Conservation (phyloP, 2,113 vertebrate genomes). For the Tor tambroides region DNA sequence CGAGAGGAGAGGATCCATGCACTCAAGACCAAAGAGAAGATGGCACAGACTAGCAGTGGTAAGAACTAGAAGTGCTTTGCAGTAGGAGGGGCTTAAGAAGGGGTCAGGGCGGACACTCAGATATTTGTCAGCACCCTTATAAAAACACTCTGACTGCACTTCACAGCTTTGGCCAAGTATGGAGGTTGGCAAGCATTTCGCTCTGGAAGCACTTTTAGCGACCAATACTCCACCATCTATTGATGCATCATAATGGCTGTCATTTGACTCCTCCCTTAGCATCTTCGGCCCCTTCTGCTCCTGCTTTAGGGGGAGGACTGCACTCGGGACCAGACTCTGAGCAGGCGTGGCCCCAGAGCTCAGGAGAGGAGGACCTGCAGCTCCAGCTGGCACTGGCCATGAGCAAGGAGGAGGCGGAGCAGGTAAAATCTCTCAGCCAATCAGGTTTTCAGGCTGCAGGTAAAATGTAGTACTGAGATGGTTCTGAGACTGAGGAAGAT, state of each 20-base stretch:
- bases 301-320: conserved; percentile 74
- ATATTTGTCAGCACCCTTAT: conserved; percentile 6
- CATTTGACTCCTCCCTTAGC: conserved; percentile 66
- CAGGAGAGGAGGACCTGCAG: conserved; percentile 90
- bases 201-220: conserved; percentile 46
- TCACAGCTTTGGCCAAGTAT: conserved; percentile 12
- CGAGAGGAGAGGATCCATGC: conserved; percentile 89
- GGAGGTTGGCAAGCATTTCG: neutral
- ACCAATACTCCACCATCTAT: conserved; percentile 35
- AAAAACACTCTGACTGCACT: conserved; percentile 23
- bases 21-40: conserved; percentile 95
- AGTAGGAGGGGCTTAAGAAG: neutral
- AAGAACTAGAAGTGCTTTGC: conserved; percentile 43
- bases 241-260: conserved; percentile 55
- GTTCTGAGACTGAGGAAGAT: neutral
- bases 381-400: conserved; percentile 90
- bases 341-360: conserved; percentile 92
- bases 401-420: conserved; percentile 94
- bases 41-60: conserved; percentile 91
- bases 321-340: conserved; percentile 80
- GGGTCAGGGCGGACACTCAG: conserved; percentile 4
- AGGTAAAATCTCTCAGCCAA: conserved; percentile 76
- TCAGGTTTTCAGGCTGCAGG: conserved; percentile 35
- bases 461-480: conserved; percentile 19
- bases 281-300: conserved; percentile 80